Conservation (phyloP, 2,888 invertebrate species). For the Lepas anatifera region DNA sequence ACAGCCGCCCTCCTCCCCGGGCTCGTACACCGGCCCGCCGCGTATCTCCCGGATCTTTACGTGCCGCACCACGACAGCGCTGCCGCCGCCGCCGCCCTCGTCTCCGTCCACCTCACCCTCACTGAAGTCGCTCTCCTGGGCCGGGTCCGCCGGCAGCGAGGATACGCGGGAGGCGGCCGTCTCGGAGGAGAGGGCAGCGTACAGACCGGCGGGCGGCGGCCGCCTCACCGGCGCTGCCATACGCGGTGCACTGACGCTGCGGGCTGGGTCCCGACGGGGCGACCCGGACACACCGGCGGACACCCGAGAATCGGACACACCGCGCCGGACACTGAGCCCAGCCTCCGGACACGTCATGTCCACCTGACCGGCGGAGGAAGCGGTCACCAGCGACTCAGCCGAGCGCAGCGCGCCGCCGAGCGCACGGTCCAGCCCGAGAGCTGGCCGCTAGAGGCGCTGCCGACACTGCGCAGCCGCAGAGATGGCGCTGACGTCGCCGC, state of each 20-base stretch:
- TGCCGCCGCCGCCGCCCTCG: too few species aligned
- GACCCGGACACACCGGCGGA: too few species aligned
- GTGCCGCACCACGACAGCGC: neutral
- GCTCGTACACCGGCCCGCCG: neutral
- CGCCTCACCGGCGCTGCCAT: neutral
- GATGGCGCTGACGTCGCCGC: neutral
- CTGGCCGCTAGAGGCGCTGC: neutral
- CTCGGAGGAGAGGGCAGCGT: too few species aligned
- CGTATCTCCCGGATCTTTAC: neutral
- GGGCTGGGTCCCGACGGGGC: neutral
- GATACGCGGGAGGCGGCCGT: neutral
- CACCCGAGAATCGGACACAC: too few species aligned
- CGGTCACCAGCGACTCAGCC: too few species aligned
- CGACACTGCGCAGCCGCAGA: neutral
- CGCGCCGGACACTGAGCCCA: too few species aligned
- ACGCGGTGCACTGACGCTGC: neutral
- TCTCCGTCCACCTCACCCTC: neutral
- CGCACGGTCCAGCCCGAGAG: too few species aligned
- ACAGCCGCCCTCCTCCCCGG: neutral
- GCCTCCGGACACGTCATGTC: too few species aligned
- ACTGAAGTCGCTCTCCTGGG: neutral
- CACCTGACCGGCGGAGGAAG: too few species aligned
- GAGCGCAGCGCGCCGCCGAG: too few species aligned
- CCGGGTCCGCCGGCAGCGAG: too few species aligned
- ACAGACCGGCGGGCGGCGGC: neutral